Evolutionary conservation across 2,113 vertebrate species (phyloP).

Genomic region (Malurus cyaneus): DNA sequence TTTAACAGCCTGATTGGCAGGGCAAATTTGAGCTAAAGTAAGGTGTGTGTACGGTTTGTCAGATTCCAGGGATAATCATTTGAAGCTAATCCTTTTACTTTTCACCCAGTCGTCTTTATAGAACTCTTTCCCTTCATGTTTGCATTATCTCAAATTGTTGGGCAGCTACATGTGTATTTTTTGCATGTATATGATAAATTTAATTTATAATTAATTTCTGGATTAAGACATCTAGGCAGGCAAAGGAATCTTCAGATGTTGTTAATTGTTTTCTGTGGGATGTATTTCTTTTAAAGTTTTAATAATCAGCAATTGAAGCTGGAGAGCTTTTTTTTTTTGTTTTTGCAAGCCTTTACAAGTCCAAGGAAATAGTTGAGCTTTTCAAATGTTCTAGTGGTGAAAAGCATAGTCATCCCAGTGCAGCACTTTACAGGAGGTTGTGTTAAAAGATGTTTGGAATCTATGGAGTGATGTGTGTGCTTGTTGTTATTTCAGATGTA

Average conservation of each 20-base stretch:
- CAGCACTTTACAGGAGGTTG: neutral
- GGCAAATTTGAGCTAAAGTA: slow-evolving; percentile 28
- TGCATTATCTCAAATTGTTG: slow-evolving; percentile 18
- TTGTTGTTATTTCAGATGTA: neutral
- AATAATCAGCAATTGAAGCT: slow-evolving; percentile 3
- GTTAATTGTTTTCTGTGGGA: slow-evolving; percentile 53
- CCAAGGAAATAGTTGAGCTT: slow-evolving; percentile 6
- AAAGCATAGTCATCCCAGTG: neutral
- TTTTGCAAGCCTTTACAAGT: slow-evolving; percentile 1
- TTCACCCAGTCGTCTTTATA: neutral
- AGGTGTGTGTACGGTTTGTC: neutral
- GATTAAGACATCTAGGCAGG: slow-evolving; percentile 48
- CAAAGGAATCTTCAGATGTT: slow-evolving; percentile 25
- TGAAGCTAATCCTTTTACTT: slow-evolving; percentile 40
- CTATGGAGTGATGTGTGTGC: neutral
- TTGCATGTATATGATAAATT: slow-evolving; percentile 32
- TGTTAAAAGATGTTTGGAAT: neutral
- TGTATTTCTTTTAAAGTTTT: slow-evolving; percentile 50
- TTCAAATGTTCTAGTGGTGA: neutral
- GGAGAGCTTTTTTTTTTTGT: neutral
- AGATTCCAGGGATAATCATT: slow-evolving; percentile 37
- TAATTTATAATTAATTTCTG: slow-evolving; percentile 44
- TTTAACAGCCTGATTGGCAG: slow-evolving; percentile 34
- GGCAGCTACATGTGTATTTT: neutral
- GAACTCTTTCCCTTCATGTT: slow-evolving; percentile 12